Conservation (phyloP, 2,113 vertebrate species). For the Lasiurus borealis region DNA sequence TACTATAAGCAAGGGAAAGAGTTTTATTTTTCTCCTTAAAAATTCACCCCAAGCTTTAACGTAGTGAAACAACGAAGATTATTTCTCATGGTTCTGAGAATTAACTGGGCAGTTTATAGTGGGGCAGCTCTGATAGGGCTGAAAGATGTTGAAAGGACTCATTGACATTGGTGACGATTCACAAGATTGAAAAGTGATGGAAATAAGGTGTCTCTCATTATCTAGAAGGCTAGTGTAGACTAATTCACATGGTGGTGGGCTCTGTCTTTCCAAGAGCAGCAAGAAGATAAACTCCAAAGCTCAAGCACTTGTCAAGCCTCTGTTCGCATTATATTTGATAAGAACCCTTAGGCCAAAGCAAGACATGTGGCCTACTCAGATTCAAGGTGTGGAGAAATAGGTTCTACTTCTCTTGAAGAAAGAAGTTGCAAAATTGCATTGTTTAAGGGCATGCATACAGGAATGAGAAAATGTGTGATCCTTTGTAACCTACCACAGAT, state of each 20-base stretch:
- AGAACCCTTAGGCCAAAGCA: neutral
- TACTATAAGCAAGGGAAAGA: neutral
- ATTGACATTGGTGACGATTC: neutral
- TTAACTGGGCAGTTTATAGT: neutral
- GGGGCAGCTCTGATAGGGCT: neutral
- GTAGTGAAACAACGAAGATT: neutral
- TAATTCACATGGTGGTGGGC: neutral
- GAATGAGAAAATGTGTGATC: neutral
- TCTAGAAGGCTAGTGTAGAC: neutral
- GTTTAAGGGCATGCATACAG: neutral
- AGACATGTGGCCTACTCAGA: neutral
- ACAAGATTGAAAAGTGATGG: neutral
- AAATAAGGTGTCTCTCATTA: neutral
- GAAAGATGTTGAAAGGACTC: neutral
- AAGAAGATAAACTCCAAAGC: neutral
- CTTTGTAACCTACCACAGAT: neutral
- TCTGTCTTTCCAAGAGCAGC: neutral
- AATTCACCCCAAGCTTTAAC: neutral
- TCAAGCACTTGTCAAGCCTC: neutral
- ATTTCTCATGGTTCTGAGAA: neutral
- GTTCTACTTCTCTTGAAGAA: neutral
- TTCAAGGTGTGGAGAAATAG: neutral
- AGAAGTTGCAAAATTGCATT: neutral
- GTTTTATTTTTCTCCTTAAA: slow-evolving; percentile 10
- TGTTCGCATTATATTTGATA: neutral